Evolutionary conservation across 2,888 invertebrate species (phyloP).

Genomic region (Noctua pronuba): DNA sequence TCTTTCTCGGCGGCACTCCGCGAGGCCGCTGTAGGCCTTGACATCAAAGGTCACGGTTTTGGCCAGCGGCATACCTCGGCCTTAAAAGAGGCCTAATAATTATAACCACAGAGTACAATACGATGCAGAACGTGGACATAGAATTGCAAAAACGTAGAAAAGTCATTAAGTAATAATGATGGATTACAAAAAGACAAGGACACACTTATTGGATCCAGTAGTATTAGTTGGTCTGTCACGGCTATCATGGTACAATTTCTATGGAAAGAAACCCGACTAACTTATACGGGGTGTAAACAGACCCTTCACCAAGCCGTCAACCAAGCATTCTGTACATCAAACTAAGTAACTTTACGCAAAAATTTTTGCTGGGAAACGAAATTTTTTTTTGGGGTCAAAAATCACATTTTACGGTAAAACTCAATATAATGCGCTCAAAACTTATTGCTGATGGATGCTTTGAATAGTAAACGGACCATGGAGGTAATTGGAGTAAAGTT

Average conservation of each 20-base stretch:
- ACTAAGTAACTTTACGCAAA: no score
- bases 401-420: no score
- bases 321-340: no score
- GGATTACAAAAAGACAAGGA: background rate
- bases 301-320: no score
- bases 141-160: background rate
- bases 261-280: background rate
- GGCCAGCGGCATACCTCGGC: slow-evolving; percentile 60
- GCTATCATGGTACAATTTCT: background rate
- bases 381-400: no score
- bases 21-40: slow-evolving; percentile 59
- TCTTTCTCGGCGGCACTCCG: slow-evolving; percentile 28
- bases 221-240: background rate
- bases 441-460: no score
- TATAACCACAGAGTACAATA: slow-evolving; percentile 22
- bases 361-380: no score
- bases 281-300: no score
- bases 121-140: background rate
- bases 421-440: no score
- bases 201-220: background rate
- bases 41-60: slow-evolving; percentile 72
- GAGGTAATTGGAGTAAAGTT: no score
- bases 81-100: slow-evolving; percentile 33
- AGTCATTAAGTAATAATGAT: background rate
- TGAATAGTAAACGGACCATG: no score